Conservation (phyloP, 2,888 invertebrate genomes). For the Ctena decussata region DNA sequence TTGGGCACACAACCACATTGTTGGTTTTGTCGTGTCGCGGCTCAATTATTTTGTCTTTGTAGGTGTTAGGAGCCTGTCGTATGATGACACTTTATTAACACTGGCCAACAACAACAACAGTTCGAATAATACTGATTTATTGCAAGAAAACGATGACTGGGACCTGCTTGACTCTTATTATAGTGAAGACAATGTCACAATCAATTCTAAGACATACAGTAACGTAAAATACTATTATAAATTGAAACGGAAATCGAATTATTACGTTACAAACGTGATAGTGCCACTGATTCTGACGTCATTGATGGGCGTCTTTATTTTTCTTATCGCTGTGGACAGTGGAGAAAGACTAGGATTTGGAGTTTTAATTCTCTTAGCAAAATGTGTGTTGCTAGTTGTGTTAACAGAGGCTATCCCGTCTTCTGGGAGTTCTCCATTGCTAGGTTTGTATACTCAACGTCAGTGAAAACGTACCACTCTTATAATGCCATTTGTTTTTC, state of each 20-base stretch:
- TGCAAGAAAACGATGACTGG: constrained; percentile 51
- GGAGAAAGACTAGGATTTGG: neutral
- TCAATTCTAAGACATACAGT: constrained; percentile 30
- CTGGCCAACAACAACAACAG: constrained; percentile 16
- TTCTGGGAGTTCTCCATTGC: neutral
- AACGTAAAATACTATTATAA: constrained; percentile 45
- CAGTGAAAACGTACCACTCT: no score
- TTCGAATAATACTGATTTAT: constrained; percentile 24
- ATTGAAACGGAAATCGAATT: constrained; percentile 25
- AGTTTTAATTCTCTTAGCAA: neutral
- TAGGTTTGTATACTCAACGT: neutral
- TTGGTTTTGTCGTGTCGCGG: no score
- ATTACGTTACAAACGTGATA: constrained; percentile 26
- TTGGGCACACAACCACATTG: no score
- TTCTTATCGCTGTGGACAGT: constrained; percentile 9
- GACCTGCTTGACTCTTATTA: constrained; percentile 37
- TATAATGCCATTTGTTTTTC: no score
- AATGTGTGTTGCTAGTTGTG: neutral
- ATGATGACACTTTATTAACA: constrained; percentile 24
- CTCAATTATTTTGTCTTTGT: no score
- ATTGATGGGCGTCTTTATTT: constrained; percentile 48
- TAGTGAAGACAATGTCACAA: constrained; percentile 18
- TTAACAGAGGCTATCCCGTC: neutral
- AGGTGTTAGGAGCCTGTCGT: constrained; percentile 55
- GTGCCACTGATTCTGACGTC: constrained; percentile 47